A percentile compares a stretch with the other conserved stretches of the same genome.
These are phyloP conservation scores for Hozukius guyotensis DNA, from an alignment of 2,797 vertebrate species.

Conservation along the genomic window DNA sequence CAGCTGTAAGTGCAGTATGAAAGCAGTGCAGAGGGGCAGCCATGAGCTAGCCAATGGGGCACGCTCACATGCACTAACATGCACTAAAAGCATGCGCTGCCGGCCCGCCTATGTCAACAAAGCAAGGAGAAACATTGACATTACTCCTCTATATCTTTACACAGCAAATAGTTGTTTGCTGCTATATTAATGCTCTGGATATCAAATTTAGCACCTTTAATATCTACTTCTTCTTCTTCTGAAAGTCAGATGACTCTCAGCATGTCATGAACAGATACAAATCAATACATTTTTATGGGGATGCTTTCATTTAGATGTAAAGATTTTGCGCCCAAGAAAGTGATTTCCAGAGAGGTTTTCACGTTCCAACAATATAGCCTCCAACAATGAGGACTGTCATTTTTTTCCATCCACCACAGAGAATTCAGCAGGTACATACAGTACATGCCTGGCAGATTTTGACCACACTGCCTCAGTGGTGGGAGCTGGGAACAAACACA, in stretches of 20 bases:
- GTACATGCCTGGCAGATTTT: constrained; percentile 28
- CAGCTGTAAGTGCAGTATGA: too few species aligned
- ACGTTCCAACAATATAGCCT: not conserved
- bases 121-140: too few species aligned
- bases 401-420: constrained; percentile 19
- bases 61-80: too few species aligned
- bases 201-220: not conserved
- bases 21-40: too few species aligned
- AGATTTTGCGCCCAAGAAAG: not conserved
- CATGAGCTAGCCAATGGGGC: too few species aligned
- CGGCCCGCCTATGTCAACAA: too few species aligned
- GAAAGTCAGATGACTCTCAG: not conserved
- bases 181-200: too few species aligned
- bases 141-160: too few species aligned
- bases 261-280: not conserved
- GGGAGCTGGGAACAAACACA: constrained; percentile 4
- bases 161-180: too few species aligned
- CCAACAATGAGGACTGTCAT: constrained; percentile 4
- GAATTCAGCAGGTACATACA: not conserved
- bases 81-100: too few species aligned
- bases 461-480: constrained; percentile 21
- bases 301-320: constrained; percentile 11
- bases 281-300: not conserved
- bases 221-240: not conserved
- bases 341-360: not conserved